phyloP scores from a whole-genome alignment of 2,113 vertebrate genomes.

The Ciconia maguari region DNA sequence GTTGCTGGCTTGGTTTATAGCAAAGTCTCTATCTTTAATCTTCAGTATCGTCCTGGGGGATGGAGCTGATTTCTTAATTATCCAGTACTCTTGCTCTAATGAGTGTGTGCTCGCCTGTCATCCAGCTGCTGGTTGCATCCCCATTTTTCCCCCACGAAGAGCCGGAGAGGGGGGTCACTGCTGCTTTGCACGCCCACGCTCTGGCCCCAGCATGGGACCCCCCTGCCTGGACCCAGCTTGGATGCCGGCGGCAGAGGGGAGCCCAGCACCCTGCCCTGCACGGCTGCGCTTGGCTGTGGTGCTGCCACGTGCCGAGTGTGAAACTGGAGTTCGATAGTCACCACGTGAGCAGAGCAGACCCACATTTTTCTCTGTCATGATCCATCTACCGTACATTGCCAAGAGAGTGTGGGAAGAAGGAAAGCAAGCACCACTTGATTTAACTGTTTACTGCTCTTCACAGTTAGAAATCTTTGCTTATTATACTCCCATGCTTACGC shows the following conservation, averaged over 20 bases:
- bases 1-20: background rate
- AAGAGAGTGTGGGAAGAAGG: background rate
- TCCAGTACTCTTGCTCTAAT: background rate
- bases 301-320: rapidly evolving
- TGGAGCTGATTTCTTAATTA: slow-evolving; percentile 4
- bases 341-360: background rate
- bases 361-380: background rate
- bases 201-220: background rate
- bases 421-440: background rate
- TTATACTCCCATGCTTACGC: background rate
- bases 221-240: no score
- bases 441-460: background rate
- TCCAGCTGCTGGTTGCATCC: background rate
- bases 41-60: background rate
- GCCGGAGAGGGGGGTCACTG: background rate
- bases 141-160: background rate
- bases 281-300: rapidly evolving
- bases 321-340: background rate
- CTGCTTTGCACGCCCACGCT: background rate
- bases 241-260: rapidly evolving
- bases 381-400: background rate
- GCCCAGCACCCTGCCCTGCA: background rate
- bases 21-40: background rate
- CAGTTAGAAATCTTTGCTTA: background rate
- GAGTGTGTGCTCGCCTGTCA: background rate